Base-by-base conservation (phyloP, 2,888 invertebrate species). In the Malacosoma neustria region DNA sequence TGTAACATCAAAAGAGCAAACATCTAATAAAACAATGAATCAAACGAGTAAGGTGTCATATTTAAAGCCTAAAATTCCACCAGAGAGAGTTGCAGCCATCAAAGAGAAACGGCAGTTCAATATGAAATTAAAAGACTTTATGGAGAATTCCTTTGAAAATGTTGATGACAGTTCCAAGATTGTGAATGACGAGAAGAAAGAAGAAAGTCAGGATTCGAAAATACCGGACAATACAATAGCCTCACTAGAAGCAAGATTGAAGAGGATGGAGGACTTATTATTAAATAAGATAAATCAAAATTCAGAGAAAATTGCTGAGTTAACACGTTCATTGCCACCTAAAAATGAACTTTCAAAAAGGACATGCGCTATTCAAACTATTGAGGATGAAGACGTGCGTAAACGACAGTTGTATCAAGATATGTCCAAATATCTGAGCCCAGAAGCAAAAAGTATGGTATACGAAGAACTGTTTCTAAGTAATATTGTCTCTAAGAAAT, bases 401-500 rank as follows among this genome's bases (percentile, higher is more conserved):
- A 82, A 82, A 45, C 77, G 57, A 43, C 59, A 66, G 14, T 53
- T 84, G 1, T 85, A 67, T 44, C 48, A 68, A 34, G 75, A 84
- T 58, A 69, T 84, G 48, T 80, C 84, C 2, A 57, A 71, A 44
- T 84, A 62, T 60, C 59, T 85, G 38, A 77, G 69, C 40, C 58
- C 72, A 14, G 54, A 59, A 35, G 49, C 67, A 7, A 82, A 72
- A 40, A 79, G 66, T 53, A 48, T 66, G 43, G 37, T 85, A 32
- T 84, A 73, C 57, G 81, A 84, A 56, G 84, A 84, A 54, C 60
- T 85, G 14, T 85, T 85, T 45, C 60, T 80, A 30, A 68, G 73
- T 51, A 67, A 69, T 45, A 67, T 44, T 58, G 43, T 46, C 30
- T n/a, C n/a, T n/a, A 44, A 52, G 30, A 51, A 50, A 13, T 22